Conservation (phyloP, 2,797 vertebrate genomes). For the Pseudotriccus pelzelni region DNA sequence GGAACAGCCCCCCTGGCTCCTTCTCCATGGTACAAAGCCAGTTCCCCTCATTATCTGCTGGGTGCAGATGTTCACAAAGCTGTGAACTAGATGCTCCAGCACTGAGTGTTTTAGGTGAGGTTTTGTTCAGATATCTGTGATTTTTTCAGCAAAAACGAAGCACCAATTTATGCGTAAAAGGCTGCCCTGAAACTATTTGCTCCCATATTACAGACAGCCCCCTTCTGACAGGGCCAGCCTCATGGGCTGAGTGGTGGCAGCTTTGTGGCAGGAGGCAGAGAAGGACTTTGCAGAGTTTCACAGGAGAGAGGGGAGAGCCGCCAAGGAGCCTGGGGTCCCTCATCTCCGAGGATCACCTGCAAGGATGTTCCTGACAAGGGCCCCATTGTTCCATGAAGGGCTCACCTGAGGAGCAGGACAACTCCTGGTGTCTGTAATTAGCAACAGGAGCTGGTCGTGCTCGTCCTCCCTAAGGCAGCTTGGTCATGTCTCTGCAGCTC, state of each 20-base stretch:
- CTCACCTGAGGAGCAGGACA: background rate
- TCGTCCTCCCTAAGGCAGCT: background rate
- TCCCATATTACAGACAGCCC: background rate
- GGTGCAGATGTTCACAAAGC: background rate
- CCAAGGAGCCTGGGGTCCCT: background rate
- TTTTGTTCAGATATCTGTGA: background rate
- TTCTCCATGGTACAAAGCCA: background rate
- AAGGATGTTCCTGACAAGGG: background rate
- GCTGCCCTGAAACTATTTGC: background rate
- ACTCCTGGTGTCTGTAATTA: background rate
- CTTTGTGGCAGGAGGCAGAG: background rate
- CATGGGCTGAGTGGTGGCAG: rapidly evolving
- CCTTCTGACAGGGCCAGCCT: background rate
- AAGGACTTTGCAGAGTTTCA: background rate
- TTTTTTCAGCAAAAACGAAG: background rate
- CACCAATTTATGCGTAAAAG: background rate
- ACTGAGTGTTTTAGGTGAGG: background rate
- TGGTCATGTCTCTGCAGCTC: slow-evolving; percentile 31
- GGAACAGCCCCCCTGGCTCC: background rate
- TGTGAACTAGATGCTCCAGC: rapidly evolving
- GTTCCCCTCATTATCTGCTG: background rate
- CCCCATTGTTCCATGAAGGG: background rate
- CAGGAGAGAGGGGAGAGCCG: rapidly evolving
- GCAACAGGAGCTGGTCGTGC: background rate
- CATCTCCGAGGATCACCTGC: background rate